Conservation (phyloP, 2,113 vertebrate species). For the Platysternon megacephalum region DNA sequence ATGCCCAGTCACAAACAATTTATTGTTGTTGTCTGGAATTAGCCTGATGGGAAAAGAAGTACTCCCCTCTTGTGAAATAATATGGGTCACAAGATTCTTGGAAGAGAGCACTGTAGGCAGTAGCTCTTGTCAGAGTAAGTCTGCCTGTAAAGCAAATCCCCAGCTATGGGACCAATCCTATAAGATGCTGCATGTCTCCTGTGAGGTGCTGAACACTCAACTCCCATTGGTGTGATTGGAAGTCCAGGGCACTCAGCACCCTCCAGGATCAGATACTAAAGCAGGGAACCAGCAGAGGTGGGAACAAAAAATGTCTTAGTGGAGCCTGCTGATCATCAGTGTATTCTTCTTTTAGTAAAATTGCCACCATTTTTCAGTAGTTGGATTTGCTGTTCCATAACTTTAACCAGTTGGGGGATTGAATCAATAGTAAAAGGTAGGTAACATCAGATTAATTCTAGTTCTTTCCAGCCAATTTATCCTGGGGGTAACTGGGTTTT, state of each 20-base stretch:
- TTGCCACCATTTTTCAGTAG: background rate
- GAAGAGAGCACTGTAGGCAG: no score
- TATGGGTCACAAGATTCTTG: background rate
- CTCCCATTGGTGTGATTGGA: background rate
- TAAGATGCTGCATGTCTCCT: background rate
- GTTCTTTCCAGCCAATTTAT: background rate
- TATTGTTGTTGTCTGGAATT: background rate
- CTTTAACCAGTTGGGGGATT: no score
- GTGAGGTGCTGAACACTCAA: no score
- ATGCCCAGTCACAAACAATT: background rate
- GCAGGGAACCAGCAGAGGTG: background rate
- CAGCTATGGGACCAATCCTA: background rate
- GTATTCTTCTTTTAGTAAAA: background rate
- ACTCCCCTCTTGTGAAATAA: background rate
- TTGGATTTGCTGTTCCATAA: no score
- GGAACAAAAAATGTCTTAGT: background rate
- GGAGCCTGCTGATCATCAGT: background rate
- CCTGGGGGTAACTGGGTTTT: no score
- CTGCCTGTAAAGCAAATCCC: background rate
- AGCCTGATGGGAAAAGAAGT: background rate
- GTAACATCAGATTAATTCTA: background rate
- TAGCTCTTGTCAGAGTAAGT: background rate
- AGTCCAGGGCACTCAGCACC: background rate
- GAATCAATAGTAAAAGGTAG: background rate
- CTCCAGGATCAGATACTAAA: background rate